Base-by-base conservation (phyloP, 2,888 invertebrate species). In the Spatulosminthurus flaviceps region DNA sequence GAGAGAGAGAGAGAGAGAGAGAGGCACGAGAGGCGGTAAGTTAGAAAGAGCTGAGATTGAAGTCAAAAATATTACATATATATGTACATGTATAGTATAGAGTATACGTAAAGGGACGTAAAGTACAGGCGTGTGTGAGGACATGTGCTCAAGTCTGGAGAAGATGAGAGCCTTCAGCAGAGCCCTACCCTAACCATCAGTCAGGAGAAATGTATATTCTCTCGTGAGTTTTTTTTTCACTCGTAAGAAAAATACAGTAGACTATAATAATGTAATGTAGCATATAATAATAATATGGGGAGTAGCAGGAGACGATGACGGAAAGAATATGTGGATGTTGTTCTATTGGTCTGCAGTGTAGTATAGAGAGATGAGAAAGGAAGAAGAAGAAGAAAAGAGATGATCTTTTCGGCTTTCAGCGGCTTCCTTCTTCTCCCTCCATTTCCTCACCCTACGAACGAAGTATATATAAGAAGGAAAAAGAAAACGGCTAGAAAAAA, bases 331-430 rank as follows among this genome's bases (percentile, higher is more conserved):
- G 64, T 51, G 51, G 5, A 2, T 51, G 51, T 51, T 51, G 16
- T 51, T 51, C 51, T 51, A 9, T 51, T n/a, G 19, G n/a, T 51
- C 16, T 19, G 16, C 7, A 51, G 51, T 4, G 24, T 24, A 22
- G 24, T 24, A 22, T 22, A 73, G 28, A 61, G 73, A 60, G 34
- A 42, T n/a, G 43, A 51, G 72, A 74, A n/a, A 34, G 19, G 22
- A 28, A 61, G 21, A 21, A 21, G 34, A 34, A 34, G 43, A 61
- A 51, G 34, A 28, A 74, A 71, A 21, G 41, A 66, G 42, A 66
- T 42, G 66, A 76, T 76, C 75, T 34, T 42, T 16, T 76, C 66
- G 75, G 75, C 75, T 76, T 76, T 76, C 75, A 76, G 67, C 75
- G 66, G 75, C 75, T 76, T 76, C 75, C 66, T 64, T 76, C 75